Evolutionary conservation across 2,797 vertebrate genomes (phyloP), one percentile per base, ranked within the genome.

Genomic region (Aphelocoma californica): DNA sequence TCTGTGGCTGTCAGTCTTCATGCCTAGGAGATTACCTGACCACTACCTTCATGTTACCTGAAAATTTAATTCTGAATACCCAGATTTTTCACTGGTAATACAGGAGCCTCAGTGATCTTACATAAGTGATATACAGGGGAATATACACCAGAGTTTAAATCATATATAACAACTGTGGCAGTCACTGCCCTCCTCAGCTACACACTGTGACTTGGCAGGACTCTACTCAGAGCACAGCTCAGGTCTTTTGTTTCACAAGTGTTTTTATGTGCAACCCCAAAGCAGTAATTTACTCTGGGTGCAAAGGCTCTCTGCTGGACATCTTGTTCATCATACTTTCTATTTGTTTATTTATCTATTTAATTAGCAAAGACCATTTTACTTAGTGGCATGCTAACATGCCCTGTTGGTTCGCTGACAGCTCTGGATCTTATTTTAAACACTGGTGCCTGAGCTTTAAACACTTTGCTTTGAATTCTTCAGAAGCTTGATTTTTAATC

Each of bases 161-260:
- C 12, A 38, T 0, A 0, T 24, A 6, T 11, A 31, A 25, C 2
- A 9, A 5, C 40, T 4, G 19, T 5, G 8, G 28, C 14, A 36
- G 16, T 8, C 31, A 5, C 20, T 69, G 47, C 36, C 56, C 25
- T 88, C 36, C 53, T 81, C 53, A 75, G 24, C 18, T 48, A 10
- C 14, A 1, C 10, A 12, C 9, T 12, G 7, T 14, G 26, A 80
- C 17, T 44, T 66, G 31, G 8, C 28, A 82, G 51, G 34, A 19
- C 10, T 70, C 47, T 42, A 32, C 38, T 82, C 42, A 56, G 29
- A 45, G 32, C 10, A 67, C 23, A 50, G 18, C 21, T 78, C 32
- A 29, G 9, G 36, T 36, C 18, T 42, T 69, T 32, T n/a, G 6
- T 81, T 89, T 71, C 10, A 7, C 11, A 81, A 31, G 61, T 57